phyloP scores from a whole-genome alignment of 2,888 invertebrate species.

The Pachliopta kotzebuea region DNA sequence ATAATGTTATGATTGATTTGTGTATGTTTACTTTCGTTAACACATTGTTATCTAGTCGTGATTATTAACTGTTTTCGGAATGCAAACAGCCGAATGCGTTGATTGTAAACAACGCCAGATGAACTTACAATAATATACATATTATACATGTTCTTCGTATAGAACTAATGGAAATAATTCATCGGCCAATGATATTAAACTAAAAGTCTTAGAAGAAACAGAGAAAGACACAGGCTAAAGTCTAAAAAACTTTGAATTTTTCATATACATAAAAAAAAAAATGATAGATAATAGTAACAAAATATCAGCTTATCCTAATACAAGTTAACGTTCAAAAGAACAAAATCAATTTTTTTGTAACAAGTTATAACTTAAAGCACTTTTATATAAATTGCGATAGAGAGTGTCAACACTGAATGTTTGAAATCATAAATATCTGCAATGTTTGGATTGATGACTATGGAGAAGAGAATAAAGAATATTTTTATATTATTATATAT shows the following conservation, averaged over 20 bases:
- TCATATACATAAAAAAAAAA: too few relatives aligned
- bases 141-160: conserved; percentile 7
- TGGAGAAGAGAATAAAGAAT: too few relatives aligned
- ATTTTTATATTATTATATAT: too few relatives aligned
- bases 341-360: too few relatives aligned
- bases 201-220: background rate
- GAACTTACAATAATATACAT: conserved; percentile 43
- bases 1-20: conserved; percentile 55
- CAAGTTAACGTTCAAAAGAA: too few relatives aligned
- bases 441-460: too few relatives aligned
- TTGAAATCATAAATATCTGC: too few relatives aligned
- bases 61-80: conserved; percentile 50
- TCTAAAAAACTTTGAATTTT: background rate
- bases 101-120: conserved; percentile 52
- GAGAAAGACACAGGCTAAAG: background rate
- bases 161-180: background rate
- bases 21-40: conserved; percentile 57
- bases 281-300: too few relatives aligned
- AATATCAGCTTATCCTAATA: too few relatives aligned
- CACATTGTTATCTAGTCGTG: conserved; percentile 57
- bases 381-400: too few relatives aligned
- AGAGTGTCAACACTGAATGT: too few relatives aligned
- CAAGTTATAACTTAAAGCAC: too few relatives aligned
- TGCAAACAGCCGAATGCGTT: conserved; percentile 58
- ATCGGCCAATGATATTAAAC: background rate